phyloP scores from a whole-genome alignment of 2,888 invertebrate species.

The Axea sp. region DNA sequence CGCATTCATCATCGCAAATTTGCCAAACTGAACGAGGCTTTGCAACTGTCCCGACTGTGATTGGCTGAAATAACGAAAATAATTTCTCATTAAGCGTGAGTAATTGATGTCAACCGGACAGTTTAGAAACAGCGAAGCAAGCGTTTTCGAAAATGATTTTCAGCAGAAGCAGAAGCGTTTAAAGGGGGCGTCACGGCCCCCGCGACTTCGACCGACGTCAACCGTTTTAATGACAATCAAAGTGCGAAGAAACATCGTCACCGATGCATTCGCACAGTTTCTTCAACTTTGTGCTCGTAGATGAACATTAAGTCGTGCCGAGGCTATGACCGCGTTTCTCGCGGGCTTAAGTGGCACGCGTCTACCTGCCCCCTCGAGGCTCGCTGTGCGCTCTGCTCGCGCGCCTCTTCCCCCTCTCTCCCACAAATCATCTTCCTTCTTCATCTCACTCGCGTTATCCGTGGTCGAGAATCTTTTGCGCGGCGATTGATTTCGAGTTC shows the following conservation, averaged over 20 bases:
- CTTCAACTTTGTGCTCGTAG: slow-evolving; percentile 61
- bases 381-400: slow-evolving; percentile 21
- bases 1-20: too few species aligned
- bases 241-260: slow-evolving; percentile 39
- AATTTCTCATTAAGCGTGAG: too few species aligned
- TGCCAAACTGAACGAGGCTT: too few species aligned
- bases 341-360: slow-evolving; percentile 78
- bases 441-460: slow-evolving; percentile 26
- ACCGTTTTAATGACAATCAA: slow-evolving; percentile 29
- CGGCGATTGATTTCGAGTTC: slow-evolving; percentile 32
- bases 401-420: slow-evolving; percentile 18
- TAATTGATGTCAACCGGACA: too few species aligned
- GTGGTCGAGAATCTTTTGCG: slow-evolving; percentile 13
- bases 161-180: background rate
- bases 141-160: too few species aligned
- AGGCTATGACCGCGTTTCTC: slow-evolving; percentile 79
- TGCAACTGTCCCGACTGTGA: too few species aligned
- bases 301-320: slow-evolving; percentile 71
- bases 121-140: too few species aligned
- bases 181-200: background rate
- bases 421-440: slow-evolving; percentile 7
- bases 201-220: background rate
- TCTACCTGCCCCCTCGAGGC: slow-evolving; percentile 59
- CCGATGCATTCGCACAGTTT: slow-evolving; percentile 51
- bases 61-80: too few species aligned